A percentile compares a stretch with the other conserved stretches of the same genome.
Evolutionary conservation across 2,113 vertebrate genomes (phyloP).

Genomic region (Oncorhynchus keta): DNA sequence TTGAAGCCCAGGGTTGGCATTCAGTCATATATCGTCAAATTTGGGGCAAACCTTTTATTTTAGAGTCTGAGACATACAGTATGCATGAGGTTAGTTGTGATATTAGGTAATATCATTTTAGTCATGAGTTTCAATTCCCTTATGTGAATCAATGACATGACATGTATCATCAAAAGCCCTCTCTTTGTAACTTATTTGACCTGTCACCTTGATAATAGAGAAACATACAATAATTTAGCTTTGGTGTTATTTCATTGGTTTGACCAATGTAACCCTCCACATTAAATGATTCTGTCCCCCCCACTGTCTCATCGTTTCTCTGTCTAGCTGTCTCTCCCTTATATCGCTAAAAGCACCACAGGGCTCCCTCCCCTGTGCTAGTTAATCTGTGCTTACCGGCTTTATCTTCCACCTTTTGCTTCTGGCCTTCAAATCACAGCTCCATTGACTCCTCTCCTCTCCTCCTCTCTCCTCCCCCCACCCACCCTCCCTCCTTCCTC

Average conservation of each 20-base stretch:
- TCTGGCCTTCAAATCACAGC: neutral
- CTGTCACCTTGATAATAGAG: constrained; percentile 29
- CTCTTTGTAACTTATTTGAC: constrained; percentile 27
- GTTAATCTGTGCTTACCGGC: constrained; percentile 44
- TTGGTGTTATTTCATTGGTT: constrained; percentile 24
- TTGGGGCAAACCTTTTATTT: neutral
- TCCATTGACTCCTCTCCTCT: constrained; percentile 27
- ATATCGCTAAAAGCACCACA: constrained; percentile 37
- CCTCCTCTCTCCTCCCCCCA: neutral
- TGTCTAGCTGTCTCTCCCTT: constrained; percentile 8
- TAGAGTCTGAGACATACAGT: too few relatives aligned
- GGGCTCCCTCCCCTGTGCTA: constrained; percentile 26
- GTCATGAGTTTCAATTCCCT: neutral
- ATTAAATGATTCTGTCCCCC: neutral
- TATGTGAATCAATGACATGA: constrained; percentile 16
- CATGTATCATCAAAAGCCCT: constrained; percentile 28
- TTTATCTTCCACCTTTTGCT: constrained; percentile 56
- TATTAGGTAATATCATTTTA: constrained; percentile 6
- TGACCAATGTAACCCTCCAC: neutral
- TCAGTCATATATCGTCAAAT: constrained; percentile 1
- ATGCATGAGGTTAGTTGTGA: too few relatives aligned
- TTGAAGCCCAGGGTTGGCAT: constrained; percentile 5
- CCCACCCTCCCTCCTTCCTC: neutral
- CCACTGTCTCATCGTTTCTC: neutral
- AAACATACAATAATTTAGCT: neutral